Evolutionary conservation across 2,797 vertebrate genomes (phyloP).

Genomic region (Threskiornis aethiopicus): DNA sequence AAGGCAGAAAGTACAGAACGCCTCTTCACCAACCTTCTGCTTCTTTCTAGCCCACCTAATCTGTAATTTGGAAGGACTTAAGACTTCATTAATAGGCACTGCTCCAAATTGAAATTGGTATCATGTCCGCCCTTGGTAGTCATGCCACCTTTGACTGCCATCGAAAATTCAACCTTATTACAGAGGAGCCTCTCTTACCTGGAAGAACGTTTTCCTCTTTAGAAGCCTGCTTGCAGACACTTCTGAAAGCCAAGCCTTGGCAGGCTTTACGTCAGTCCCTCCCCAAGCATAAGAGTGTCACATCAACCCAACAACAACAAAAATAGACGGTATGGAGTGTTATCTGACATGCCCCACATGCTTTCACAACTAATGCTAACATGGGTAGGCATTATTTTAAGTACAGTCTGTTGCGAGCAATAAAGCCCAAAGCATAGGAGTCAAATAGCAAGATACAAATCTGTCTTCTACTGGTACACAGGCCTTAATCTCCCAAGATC

Average conservation of each 20-base stretch:
- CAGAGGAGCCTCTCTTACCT: not conserved
- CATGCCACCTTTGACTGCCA: not conserved
- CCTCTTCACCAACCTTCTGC: not conserved
- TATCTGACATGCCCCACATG: not conserved
- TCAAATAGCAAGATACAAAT: not conserved
- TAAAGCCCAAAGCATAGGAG: not conserved
- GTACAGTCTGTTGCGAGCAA: not conserved
- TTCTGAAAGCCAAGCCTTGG: not conserved
- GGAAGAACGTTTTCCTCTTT: not conserved
- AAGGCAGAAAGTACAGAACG: not conserved
- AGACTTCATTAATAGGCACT: not conserved
- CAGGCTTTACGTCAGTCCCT: too few relatives aligned
- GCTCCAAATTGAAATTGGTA: not conserved
- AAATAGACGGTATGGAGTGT: accelerated
- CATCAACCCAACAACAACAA: not conserved
- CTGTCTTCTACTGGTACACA: not conserved
- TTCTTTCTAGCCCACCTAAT: not conserved
- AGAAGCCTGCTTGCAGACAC: not conserved
- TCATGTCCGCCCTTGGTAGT: not conserved
- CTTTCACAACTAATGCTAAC: not conserved
- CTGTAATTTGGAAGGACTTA: not conserved
- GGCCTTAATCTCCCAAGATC: not conserved
- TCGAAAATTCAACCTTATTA: not conserved
- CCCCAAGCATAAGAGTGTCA: not conserved
- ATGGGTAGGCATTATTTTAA: not conserved